Percentiles rank a stretch among this genome's conserved stretches.
Conservation (phyloP, 2,888 invertebrate species). For the Drosophila rubida region DNA sequence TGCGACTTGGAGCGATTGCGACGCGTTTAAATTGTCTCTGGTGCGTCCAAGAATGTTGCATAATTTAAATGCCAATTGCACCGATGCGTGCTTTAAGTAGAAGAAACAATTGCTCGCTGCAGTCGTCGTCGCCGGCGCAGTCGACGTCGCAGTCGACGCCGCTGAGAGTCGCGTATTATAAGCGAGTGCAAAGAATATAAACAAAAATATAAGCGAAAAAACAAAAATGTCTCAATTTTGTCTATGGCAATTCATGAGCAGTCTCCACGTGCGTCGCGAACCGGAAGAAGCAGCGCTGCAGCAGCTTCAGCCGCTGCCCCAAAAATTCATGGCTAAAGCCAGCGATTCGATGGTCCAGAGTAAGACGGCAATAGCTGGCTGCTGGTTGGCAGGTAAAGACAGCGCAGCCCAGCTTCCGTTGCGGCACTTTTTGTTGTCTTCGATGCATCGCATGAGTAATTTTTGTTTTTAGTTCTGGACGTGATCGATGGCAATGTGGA, state of each 20-base stretch:
- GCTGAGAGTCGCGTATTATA: neutral
- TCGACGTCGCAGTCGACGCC: neutral
- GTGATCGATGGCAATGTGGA: constrained; percentile 47
- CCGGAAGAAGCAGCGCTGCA: constrained; percentile 38
- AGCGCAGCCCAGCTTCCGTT: constrained; percentile 40
- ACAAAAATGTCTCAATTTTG: constrained; percentile 26
- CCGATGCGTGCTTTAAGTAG: constrained; percentile 63
- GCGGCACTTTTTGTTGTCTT: constrained; percentile 19
- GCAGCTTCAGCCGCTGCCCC: neutral
- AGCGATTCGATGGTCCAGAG: constrained; percentile 24
- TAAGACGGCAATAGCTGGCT: constrained; percentile 31
- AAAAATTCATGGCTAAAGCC: constrained; percentile 23
- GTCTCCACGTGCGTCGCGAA: constrained; percentile 41
- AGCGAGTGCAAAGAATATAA: neutral
- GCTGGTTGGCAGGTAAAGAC: neutral
- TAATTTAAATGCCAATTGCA: constrained; percentile 65
- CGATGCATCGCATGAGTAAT: constrained; percentile 44
- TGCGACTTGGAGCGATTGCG: constrained; percentile 38
- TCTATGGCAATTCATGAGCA: constrained; percentile 32
- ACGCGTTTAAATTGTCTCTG: constrained; percentile 55
- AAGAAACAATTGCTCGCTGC: constrained; percentile 21
- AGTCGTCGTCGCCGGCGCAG: constrained; percentile 12
- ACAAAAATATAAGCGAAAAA: constrained; percentile 4
- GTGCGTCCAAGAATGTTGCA: constrained; percentile 61
- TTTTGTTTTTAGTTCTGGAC: constrained; percentile 31